phyloP scores from a whole-genome alignment of 2,113 vertebrate genomes.

The Ictalurus punctatus region DNA sequence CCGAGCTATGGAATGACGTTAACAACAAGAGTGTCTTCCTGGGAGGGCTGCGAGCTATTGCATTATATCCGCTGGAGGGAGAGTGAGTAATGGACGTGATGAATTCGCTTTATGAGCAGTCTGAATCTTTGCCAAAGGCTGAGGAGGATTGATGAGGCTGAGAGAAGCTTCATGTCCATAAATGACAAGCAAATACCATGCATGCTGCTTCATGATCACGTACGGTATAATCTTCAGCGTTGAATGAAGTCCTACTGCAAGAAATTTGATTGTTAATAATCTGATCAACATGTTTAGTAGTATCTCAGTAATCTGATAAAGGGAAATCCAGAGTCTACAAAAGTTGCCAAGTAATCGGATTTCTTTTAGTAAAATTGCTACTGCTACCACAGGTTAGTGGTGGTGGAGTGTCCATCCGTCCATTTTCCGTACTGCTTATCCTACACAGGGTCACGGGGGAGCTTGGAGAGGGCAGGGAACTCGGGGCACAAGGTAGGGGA shows the following conservation, averaged over 20 bases:
- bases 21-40: slow-evolving; percentile 38
- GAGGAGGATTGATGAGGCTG: slow-evolving; percentile 23
- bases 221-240: background rate
- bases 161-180: slow-evolving; percentile 24
- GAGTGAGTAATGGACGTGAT: slow-evolving; percentile 49
- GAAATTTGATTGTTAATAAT: background rate
- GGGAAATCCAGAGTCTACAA: background rate
- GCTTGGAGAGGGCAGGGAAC: too few relatives aligned
- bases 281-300: background rate
- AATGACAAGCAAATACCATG: slow-evolving; percentile 4
- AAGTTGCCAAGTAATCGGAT: background rate
- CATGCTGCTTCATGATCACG: slow-evolving; percentile 14
- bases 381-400: background rate
- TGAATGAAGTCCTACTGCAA: background rate
- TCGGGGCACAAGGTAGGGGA: too few relatives aligned
- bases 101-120: slow-evolving; percentile 42
- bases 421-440: too few relatives aligned
- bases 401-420: too few relatives aligned
- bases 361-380: background rate
- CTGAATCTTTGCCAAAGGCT: slow-evolving; percentile 30
- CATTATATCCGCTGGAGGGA: slow-evolving; percentile 40
- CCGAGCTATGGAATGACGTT: slow-evolving; percentile 38
- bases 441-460: too few relatives aligned
- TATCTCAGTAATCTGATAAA: background rate
- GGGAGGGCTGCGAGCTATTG: slow-evolving; percentile 32